These are phyloP conservation scores for Pogona vitticeps DNA, from an alignment of 2,113 vertebrate genomes.

Conservation along the genomic window DNA sequence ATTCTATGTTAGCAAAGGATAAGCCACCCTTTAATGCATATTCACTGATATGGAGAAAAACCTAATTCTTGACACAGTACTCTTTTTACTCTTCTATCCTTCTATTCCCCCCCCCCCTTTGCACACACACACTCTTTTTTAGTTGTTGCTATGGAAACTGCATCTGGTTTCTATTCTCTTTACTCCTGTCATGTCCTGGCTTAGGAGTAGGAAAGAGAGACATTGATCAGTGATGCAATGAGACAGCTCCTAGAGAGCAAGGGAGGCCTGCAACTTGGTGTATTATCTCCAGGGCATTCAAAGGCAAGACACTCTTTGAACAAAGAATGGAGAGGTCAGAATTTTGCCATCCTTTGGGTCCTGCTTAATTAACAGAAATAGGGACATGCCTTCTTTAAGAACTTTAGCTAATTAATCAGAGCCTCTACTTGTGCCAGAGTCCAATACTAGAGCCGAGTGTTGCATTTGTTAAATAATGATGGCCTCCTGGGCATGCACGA, in stretches of 20 bases:
- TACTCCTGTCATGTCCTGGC: conserved; percentile 61
- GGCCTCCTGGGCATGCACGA: neutral
- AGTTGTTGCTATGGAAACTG: conserved; percentile 80
- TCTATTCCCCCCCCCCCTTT: conserved; percentile 36
- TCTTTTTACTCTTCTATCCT: conserved; percentile 13
- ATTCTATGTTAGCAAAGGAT: conserved; percentile 17
- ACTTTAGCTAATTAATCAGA: neutral
- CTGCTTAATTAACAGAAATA: conserved; percentile 65
- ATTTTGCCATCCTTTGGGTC: conserved; percentile 30
- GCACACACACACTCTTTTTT: conserved; percentile 57
- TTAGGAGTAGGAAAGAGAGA: conserved; percentile 66
- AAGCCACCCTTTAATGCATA: conserved; percentile 45
- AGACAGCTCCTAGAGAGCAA: conserved; percentile 52
- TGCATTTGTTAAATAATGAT: neutral
- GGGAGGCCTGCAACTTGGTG: conserved; percentile 36
- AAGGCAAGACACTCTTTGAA: conserved; percentile 37
- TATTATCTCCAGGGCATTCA: conserved; percentile 42
- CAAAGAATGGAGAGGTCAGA: conserved; percentile 37
- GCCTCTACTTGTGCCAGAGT: neutral
- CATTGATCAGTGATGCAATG: conserved; percentile 72
- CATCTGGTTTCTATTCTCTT: conserved; percentile 71
- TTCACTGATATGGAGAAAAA: conserved; percentile 56
- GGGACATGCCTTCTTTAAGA: conserved; percentile 23
- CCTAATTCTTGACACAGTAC: conserved; percentile 54
- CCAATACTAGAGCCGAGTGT: neutral